phyloP scores from a whole-genome alignment of 2,797 vertebrate genomes.

The Liparis tanakae region DNA sequence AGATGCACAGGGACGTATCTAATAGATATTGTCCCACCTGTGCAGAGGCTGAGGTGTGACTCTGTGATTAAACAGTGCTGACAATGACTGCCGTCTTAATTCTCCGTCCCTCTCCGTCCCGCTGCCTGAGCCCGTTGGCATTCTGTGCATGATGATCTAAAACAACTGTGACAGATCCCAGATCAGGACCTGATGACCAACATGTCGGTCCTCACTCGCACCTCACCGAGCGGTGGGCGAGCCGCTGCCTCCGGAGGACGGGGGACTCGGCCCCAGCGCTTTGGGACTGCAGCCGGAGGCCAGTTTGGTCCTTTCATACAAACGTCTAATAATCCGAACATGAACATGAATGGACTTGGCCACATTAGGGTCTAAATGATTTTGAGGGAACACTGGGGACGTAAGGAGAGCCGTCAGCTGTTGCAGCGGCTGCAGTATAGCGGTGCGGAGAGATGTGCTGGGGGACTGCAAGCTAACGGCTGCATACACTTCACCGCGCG shows the following conservation, averaged over 20 bases:
- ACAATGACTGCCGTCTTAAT: constrained; percentile 67
- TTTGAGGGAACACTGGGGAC: constrained; percentile 72
- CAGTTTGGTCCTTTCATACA: constrained; percentile 30
- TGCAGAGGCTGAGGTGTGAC: constrained; percentile 35
- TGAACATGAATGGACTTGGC: constrained; percentile 34
- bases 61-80: constrained; percentile 41
- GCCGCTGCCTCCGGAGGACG: constrained; percentile 12
- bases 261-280: constrained; percentile 1
- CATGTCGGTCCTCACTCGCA: constrained; percentile 64
- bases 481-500: constrained; percentile 41
- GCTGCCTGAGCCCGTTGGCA: constrained; percentile 76
- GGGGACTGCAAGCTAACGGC: constrained; percentile 32
- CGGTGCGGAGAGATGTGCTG: constrained; percentile 74
- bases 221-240: constrained; percentile 47
- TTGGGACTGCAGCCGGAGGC: constrained; percentile 21
- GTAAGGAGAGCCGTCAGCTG: constrained; percentile 82
- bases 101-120: constrained; percentile 72
- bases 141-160: constrained; percentile 80
- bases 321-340: constrained; percentile 59
- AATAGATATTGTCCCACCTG: constrained; percentile 14
- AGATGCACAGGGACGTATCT: too few species aligned
- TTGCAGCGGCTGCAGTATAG: constrained; percentile 65
- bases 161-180: constrained; percentile 84
- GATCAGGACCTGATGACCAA: constrained; percentile 78
- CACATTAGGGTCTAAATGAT: constrained; percentile 69